phyloP scores from a whole-genome alignment of 2,797 vertebrate species.

The Betta splendens region DNA sequence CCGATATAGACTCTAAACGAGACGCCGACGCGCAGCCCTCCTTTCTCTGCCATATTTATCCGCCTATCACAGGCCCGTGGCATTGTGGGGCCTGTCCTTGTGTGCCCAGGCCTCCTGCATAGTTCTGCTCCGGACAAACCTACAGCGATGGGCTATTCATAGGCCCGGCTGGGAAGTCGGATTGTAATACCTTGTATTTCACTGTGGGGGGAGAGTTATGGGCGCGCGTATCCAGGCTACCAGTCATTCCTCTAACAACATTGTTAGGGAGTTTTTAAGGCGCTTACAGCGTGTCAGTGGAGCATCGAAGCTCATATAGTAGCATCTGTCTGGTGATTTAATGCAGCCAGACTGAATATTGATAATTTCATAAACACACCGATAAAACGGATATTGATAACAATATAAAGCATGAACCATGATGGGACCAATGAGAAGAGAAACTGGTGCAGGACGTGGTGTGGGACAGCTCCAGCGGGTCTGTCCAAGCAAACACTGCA shows the following conservation, averaged over 20 bases:
- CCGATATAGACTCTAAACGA: conserved; percentile 35
- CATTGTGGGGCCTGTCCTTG: conserved; percentile 56
- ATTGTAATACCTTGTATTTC: conserved; percentile 57
- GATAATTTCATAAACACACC: no score
- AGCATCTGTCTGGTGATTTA: conserved; percentile 9
- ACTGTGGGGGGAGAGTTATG: conserved; percentile 16
- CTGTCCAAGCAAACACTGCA: no score
- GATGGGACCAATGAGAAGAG: background rate
- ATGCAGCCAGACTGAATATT: conserved; percentile 19
- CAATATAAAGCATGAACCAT: no score
- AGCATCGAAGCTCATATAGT: conserved; percentile 19
- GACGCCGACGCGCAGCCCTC: conserved; percentile 53
- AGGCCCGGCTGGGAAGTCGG: conserved; percentile 53
- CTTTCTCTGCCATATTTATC: conserved; percentile 72
- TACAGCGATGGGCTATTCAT: conserved; percentile 58
- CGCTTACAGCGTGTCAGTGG: conserved; percentile 22
- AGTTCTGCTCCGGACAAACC: conserved; percentile 25
- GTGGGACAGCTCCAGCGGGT: background rate
- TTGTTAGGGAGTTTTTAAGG: conserved; percentile 32
- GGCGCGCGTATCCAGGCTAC: conserved; percentile 17
- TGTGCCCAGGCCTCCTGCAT: conserved; percentile 53
- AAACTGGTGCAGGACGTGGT: background rate
- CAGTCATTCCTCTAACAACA: conserved; percentile 26
- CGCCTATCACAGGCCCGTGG: conserved; percentile 47
- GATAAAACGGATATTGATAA: no score